Conservation (phyloP, 2,797 vertebrate genomes). For the Hybognathus amarus region DNA sequence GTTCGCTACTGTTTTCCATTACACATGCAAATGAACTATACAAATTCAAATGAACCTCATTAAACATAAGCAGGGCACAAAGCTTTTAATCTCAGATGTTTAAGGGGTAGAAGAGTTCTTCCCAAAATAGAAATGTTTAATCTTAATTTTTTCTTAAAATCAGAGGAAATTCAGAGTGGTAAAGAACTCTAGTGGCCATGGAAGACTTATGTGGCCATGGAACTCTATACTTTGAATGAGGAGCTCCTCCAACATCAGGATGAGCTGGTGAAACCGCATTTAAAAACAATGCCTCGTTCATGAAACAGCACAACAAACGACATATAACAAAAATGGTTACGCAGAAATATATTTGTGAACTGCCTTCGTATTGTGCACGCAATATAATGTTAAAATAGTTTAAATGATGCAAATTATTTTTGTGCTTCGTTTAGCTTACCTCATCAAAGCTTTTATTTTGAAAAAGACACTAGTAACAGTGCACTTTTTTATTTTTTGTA, state of each 20-base stretch:
- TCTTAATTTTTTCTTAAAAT: conserved; percentile 33
- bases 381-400: background rate
- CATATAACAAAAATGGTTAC: background rate
- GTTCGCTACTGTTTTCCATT: conserved; percentile 44
- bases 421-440: too few relatives aligned
- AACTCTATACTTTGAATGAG: background rate
- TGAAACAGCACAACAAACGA: background rate
- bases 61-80: conserved; percentile 45
- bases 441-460: too few relatives aligned
- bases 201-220: too few relatives aligned
- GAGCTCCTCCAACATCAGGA: background rate
- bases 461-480: too few relatives aligned
- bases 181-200: too few relatives aligned
- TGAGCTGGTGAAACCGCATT: background rate
- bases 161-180: conserved; percentile 8
- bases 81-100: conserved; percentile 44
- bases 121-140: conserved; percentile 35
- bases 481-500: too few relatives aligned
- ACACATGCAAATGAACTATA: conserved; percentile 69
- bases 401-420: too few relatives aligned
- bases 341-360: background rate
- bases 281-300: background rate
- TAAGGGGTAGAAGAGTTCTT: conserved; percentile 21
- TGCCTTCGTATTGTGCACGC: background rate
- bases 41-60: conserved; percentile 67